Evolutionary conservation across 2,113 vertebrate species (phyloP).

Genomic region (Spilogale gracilis): DNA sequence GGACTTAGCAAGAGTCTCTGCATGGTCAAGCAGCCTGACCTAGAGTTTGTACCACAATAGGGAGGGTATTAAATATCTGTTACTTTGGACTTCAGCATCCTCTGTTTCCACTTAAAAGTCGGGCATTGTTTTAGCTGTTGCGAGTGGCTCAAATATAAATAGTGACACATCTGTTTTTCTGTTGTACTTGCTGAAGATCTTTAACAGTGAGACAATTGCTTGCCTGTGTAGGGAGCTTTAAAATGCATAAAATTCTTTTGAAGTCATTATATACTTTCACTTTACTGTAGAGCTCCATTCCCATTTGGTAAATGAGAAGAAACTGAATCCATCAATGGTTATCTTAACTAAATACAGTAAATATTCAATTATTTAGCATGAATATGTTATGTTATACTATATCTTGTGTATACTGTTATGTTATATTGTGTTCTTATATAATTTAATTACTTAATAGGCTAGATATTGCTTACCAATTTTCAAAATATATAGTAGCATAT

Average conservation of each 20-base stretch:
- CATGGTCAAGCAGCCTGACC: neutral
- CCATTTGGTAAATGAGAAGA: neutral
- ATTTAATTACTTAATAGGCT: neutral
- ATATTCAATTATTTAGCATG: neutral
- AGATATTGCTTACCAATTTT: neutral
- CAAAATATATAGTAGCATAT: neutral
- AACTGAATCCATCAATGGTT: neutral
- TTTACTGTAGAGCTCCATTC: neutral
- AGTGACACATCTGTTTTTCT: neutral
- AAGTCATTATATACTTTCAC: neutral
- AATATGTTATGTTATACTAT: neutral
- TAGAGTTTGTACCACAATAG: neutral
- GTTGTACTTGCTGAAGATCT: neutral
- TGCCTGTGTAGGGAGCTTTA: neutral
- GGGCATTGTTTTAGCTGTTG: neutral
- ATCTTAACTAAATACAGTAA: neutral
- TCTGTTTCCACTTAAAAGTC: neutral
- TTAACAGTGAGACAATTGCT: neutral
- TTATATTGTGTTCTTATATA: neutral
- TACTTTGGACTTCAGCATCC: neutral
- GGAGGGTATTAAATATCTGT: neutral
- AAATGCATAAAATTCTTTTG: neutral
- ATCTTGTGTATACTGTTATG: neutral
- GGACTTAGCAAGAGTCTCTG: neutral
- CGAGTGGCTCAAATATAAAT: neutral